Evolutionary conservation across 2,888 invertebrate species (phyloP).

Genomic region (Rhogogaster chlorosoma): DNA sequence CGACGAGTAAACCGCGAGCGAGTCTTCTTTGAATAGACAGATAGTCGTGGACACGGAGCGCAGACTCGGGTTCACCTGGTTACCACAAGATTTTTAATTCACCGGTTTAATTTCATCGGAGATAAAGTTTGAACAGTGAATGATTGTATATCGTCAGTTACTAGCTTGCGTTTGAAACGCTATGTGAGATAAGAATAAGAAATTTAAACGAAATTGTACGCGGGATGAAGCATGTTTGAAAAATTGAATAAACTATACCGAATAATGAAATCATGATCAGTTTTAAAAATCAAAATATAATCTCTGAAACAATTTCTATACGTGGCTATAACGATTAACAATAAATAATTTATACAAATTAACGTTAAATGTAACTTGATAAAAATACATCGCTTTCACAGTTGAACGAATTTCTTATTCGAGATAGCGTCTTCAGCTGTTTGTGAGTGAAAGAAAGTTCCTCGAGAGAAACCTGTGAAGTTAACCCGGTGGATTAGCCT

Average conservation of each 20-base stretch:
- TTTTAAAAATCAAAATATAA: constrained; percentile 10
- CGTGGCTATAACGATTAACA: not conserved
- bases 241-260: not conserved
- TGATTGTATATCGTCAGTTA: not conserved
- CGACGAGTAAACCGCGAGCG: constrained; percentile 35
- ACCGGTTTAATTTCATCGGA: not conserved
- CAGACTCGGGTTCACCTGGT: constrained; percentile 34
- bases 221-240: constrained; percentile 18
- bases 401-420: constrained; percentile 50
- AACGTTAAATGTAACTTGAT: constrained; percentile 19
- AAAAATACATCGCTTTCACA: constrained; percentile 46
- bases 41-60: constrained; percentile 46
- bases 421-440: constrained; percentile 51
- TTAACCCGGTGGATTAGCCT: constrained; percentile 52
- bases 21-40: constrained; percentile 48
- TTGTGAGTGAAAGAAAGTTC: constrained; percentile 51
- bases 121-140: constrained; percentile 2
- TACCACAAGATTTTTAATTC: constrained; percentile 7
- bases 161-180: not conserved
- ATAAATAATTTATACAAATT: not conserved
- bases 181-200: not conserved
- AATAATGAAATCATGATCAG: constrained; percentile 8
- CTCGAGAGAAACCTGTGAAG: constrained; percentile 51
- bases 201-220: not conserved
- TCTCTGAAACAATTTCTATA: not conserved